Base-by-base conservation (phyloP, 2,113 vertebrate species). In the Xyliphius kryptos region DNA sequence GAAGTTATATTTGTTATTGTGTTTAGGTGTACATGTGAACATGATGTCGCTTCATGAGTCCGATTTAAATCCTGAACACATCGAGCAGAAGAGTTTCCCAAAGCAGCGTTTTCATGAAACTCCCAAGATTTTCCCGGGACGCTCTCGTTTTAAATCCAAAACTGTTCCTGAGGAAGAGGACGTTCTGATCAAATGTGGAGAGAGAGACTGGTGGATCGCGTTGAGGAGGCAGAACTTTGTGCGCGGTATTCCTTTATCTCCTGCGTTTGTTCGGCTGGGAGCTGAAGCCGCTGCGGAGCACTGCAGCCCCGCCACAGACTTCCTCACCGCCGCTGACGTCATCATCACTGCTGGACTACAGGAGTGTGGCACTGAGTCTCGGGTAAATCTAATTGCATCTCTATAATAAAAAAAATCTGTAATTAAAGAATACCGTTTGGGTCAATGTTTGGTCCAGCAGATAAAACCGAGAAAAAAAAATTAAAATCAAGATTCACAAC, bases 291-390 rank as follows among this genome's bases (percentile, higher is more conserved):
- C 58, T 3, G 48, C 9, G 1, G 32, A 0, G 1, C 14, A 36
- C 1, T 79, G 77, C 10, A 20, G 9, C 15, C 48, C 64, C 15
- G 68, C 1, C 1, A 57, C 8, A 21, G 16, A 14, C 15, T 44
- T 0, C 0, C 6, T 14, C 2, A 65, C 26, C 7, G 36, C n/a
- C 13, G 38, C 16, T 13, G 65, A 71, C 14, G 55, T 73, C 62
- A 52, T 78, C 54, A 66, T 79, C 12, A 52, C 64, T 20, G 68
- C 74, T 1, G 53, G 71, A 2, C 63, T 74, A 3, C 60, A 46
- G 1, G 37, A 75, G 0, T 81, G 78, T 60, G 73, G 62, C 1
- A 71, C 73, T 8, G 41, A 20, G 61, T 78, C 74, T 46, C 66
- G 14, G 9, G 72, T 80, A 70, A 61, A 32, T 32, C 1, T 5